phyloP scores from a whole-genome alignment of 1,140 invertebrate species.

The Rhopalosiphum padi region DNA sequence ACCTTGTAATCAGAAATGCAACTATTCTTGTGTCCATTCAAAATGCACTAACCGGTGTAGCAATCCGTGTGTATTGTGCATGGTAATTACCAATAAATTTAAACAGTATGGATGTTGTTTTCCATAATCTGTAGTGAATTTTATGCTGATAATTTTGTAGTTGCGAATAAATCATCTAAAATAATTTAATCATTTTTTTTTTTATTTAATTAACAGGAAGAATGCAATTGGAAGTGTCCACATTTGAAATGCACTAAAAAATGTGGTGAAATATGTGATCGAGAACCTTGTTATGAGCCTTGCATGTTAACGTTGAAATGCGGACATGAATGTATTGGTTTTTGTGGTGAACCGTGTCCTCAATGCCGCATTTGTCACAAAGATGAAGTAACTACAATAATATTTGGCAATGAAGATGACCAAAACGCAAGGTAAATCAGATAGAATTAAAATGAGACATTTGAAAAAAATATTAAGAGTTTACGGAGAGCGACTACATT shows the following conservation, averaged over 20 bases:
- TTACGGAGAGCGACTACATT: conserved; percentile 47
- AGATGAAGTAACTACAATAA: conserved; percentile 65
- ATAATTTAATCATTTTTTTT: background rate
- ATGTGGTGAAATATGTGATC: conserved; percentile 68
- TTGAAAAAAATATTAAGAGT: background rate
- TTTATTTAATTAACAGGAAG: conserved; percentile 62
- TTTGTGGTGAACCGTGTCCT: conserved; percentile 73
- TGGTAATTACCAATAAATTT: conserved; percentile 62
- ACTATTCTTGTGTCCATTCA: conserved; percentile 69
- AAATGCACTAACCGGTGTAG: conserved; percentile 69
- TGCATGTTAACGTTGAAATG: conserved; percentile 67
- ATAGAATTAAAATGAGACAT: background rate
- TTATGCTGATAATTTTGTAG: too few relatives aligned
- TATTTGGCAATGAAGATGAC: conserved; percentile 70
- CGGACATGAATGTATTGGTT: conserved; percentile 71
- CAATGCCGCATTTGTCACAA: conserved; percentile 66
- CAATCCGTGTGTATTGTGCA: conserved; percentile 69
- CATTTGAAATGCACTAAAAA: conserved; percentile 68
- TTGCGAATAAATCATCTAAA: too few relatives aligned
- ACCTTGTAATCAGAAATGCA: conserved; percentile 69
- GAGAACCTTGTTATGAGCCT: conserved; percentile 66
- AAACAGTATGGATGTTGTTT: background rate
- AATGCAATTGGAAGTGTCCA: conserved; percentile 65
- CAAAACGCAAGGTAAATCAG: conserved; percentile 66
- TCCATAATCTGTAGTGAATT: too few relatives aligned